Evolutionary conservation across 2,113 vertebrate genomes (phyloP).

Genomic region (Grantiella picta): DNA sequence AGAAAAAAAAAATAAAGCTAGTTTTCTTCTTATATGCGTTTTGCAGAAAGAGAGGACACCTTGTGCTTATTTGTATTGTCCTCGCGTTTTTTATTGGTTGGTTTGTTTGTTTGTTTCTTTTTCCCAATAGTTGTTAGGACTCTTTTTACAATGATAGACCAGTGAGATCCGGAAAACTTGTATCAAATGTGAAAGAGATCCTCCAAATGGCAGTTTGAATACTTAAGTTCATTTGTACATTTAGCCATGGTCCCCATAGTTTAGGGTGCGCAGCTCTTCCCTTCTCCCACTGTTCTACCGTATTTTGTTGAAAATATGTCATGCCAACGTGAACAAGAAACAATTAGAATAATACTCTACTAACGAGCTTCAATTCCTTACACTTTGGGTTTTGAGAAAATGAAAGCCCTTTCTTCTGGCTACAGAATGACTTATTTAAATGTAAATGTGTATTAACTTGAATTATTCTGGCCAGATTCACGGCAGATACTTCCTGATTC

Average conservation of each 20-base stretch:
- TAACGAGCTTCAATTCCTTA: too few species aligned
- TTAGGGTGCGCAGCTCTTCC: neutral
- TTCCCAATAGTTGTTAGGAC: neutral
- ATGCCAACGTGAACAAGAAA: neutral
- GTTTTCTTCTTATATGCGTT: neutral
- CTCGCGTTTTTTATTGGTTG: too few species aligned
- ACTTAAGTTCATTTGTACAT: neutral
- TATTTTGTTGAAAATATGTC: neutral
- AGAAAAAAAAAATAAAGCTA: neutral
- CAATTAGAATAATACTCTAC: too few species aligned
- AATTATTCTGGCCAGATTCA: neutral
- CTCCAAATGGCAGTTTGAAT: neutral
- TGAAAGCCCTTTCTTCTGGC: neutral
- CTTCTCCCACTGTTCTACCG: neutral
- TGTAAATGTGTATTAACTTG: neutral
- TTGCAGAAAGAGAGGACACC: neutral
- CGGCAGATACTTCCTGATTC: neutral
- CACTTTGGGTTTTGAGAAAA: too few species aligned
- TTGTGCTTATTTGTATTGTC: neutral
- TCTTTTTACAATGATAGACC: neutral
- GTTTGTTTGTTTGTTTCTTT: too few species aligned
- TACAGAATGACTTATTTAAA: neutral
- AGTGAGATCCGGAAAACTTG: rapidly evolving
- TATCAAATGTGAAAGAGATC: neutral
- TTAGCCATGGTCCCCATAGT: neutral